These are phyloP conservation scores for Etia nguti DNA, from an alignment of 2,113 vertebrate genomes.

Conservation along the genomic window DNA sequence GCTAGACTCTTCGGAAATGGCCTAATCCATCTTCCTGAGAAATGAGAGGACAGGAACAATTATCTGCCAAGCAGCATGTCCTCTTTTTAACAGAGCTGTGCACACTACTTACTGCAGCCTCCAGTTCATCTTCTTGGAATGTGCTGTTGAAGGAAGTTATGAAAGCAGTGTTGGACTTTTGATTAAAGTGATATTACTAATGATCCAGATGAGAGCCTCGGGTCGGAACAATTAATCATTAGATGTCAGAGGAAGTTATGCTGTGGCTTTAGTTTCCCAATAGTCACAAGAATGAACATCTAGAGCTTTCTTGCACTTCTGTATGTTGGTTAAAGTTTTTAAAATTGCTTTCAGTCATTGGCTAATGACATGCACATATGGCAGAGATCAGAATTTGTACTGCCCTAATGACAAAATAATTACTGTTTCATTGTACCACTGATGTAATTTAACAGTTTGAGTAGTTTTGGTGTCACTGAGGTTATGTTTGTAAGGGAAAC, in stretches of 20 bases:
- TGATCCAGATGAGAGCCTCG: conserved; percentile 38
- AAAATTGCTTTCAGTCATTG: background rate
- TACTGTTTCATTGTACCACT: background rate
- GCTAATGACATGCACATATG: conserved; percentile 6
- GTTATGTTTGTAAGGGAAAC: background rate
- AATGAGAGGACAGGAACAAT: conserved; percentile 62
- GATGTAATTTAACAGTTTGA: background rate
- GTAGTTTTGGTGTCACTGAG: background rate
- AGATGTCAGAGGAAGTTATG: conserved; percentile 4
- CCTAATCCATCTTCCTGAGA: conserved; percentile 69
- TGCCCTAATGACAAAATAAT: conserved; percentile 27
- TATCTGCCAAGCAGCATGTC: conserved; percentile 48
- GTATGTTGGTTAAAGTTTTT: background rate
- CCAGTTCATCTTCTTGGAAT: conserved; percentile 48
- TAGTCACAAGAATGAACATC: background rate
- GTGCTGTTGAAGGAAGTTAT: conserved; percentile 32
- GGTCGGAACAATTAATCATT: conserved; percentile 15
- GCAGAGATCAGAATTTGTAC: conserved; percentile 5
- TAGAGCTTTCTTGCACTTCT: background rate
- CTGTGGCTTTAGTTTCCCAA: background rate
- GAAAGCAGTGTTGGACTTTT: conserved; percentile 33
- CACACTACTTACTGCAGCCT: background rate
- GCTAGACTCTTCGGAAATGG: conserved; percentile 48
- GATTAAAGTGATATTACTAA: conserved; percentile 59
- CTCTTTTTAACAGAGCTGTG: conserved; percentile 22